Base-by-base conservation (phyloP, 2,888 invertebrate genomes). In the Aphidius colemani region DNA sequence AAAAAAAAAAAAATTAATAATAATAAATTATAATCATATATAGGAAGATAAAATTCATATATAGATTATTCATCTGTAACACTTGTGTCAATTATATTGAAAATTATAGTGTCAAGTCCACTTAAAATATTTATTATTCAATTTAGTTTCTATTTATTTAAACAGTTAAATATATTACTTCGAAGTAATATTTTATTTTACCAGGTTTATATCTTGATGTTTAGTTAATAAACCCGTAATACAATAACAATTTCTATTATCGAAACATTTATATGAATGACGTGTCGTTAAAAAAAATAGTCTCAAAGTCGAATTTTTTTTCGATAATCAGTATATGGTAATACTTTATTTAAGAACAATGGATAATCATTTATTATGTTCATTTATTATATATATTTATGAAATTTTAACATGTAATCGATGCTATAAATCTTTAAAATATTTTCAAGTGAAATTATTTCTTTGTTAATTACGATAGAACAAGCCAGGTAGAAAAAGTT, bases 231-330 rank as follows among this genome's bases (percentile, higher is more conserved):
- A 62, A 60, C 53, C 53, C 40, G 49, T 53, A 61, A 48, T 56
- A 48, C 59, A 57, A 63, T 63, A 66, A 57, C 43, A 53, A 46
- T 57, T 30, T 45, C 57, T 45, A 57, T 39, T n/a, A 45, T 45
- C 18, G 46, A 46, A 57, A 39, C 13, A 18, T 18, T 18, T 18
- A 18, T 18, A 18, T 18, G 13, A 18, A 18, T 18, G 1, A 18
- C 1, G 13, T 18, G 13, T 18, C 13, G 13, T 18, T 18, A 18
- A 18, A 18, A 18, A 18, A 18, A 18, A 18, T 18, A 18, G 13
- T 18, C 2, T 18, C 13, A 18, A 18, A 18, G 13, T 18, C 13
- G 13, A 18, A 18, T 18, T 18, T 18, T 18, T 18, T 18, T 18
- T 18, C 1, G 13, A 18, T 18, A 2, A 18, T 18, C 13, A 18